Conservation (phyloP, 2,888 invertebrate species). For the Camponotus fellah region DNA sequence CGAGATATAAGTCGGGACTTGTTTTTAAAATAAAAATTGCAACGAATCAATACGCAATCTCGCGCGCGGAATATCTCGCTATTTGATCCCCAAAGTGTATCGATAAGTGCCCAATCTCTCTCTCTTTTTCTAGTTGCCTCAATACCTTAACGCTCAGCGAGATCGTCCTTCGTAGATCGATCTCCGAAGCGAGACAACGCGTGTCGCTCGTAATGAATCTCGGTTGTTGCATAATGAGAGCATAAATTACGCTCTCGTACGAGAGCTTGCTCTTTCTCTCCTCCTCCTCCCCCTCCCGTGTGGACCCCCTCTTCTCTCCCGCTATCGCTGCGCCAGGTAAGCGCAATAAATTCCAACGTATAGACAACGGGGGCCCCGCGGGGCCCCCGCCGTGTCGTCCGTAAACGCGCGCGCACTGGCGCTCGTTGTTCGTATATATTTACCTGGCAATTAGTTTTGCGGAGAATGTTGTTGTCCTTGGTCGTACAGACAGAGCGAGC, state of each 20-base stretch:
- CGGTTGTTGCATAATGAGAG: conserved; percentile 78
- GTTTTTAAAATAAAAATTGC: not conserved
- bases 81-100: not conserved
- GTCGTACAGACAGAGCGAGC: conserved; percentile 65
- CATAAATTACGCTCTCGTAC: conserved; percentile 78
- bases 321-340: conserved; percentile 40
- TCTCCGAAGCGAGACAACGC: conserved; percentile 75
- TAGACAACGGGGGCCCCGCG: conserved; percentile 52
- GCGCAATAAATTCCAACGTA: conserved; percentile 70
- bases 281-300: conserved; percentile 11
- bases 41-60: not conserved
- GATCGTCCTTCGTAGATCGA: conserved; percentile 66
- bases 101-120: not conserved
- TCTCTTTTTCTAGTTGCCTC: not conserved
- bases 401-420: conserved; percentile 65
- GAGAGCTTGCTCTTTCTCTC: conserved; percentile 53
- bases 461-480: conserved; percentile 85
- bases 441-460: conserved; percentile 85
- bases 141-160: conserved; percentile 37
- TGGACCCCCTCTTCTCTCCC: conserved; percentile 21
- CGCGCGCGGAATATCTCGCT: not conserved
- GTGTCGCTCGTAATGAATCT: conserved; percentile 76
- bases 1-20: not conserved
- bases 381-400: conserved; percentile 61
- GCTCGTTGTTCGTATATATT: conserved; percentile 80